Evolutionary conservation across 2,888 invertebrate genomes (phyloP).

Genomic region (Charanyca ferruginea): DNA sequence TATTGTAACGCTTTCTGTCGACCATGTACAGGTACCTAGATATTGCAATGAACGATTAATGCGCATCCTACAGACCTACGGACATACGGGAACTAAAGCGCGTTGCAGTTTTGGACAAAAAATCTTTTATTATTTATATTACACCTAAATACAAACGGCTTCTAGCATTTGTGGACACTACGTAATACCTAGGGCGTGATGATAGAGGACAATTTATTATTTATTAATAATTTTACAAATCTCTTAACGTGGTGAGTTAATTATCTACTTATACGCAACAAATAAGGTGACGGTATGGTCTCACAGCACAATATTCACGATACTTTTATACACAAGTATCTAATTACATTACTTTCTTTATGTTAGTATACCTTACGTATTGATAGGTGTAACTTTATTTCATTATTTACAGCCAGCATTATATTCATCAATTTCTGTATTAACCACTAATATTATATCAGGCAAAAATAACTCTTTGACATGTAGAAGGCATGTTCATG

Average conservation of each 20-base stretch:
- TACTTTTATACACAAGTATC: constrained; percentile 62
- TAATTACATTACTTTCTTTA: constrained; percentile 63
- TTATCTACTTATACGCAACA: constrained; percentile 71
- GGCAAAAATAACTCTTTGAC: constrained; percentile 78
- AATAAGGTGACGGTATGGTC: constrained; percentile 75
- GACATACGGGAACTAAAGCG: constrained; percentile 46
- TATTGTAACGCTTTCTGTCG: constrained; percentile 8
- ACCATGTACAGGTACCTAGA: constrained; percentile 26
- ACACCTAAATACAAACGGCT: constrained; percentile 56
- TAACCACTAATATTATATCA: constrained; percentile 69
- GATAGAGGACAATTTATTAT: constrained; percentile 59
- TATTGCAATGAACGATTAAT: constrained; percentile 38
- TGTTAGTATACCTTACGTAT: constrained; percentile 74
- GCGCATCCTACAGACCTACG: constrained; percentile 38
- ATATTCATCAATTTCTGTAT: constrained; percentile 65
- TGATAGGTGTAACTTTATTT: constrained; percentile 72
- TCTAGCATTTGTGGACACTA: constrained; percentile 66
- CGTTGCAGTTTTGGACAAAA: constrained; percentile 50
- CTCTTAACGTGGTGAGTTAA: constrained; percentile 58
- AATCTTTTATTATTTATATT: constrained; percentile 43
- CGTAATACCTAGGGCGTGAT: constrained; percentile 62
- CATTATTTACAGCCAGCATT: constrained; percentile 74
- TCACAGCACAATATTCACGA: constrained; percentile 78
- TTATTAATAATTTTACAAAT: constrained; percentile 62
- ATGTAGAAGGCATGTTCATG: constrained; percentile 87